Percentiles rank a stretch among this genome's conserved stretches.
These are phyloP conservation scores for Gila orcuttii DNA, from an alignment of 2,113 vertebrate species.

Conservation along the genomic window DNA sequence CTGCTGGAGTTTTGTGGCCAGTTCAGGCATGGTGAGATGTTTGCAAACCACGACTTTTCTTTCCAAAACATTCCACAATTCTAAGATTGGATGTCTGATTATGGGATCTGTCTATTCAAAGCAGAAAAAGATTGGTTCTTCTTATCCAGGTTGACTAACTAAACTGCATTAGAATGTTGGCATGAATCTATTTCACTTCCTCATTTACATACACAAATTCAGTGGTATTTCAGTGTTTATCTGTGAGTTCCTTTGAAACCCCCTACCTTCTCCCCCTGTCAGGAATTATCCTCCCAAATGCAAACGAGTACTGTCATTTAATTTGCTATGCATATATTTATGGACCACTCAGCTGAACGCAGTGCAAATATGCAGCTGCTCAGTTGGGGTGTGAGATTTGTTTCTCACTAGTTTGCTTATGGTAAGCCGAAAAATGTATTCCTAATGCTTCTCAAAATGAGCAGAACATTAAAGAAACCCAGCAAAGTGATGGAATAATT, in stretches of 20 bases:
- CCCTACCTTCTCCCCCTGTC: not conserved
- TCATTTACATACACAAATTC: not conserved
- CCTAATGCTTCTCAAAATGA: conserved; percentile 24
- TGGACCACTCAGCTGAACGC: conserved; percentile 19
- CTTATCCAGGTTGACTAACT: not conserved
- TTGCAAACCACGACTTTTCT: not conserved
- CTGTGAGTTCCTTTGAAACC: not conserved
- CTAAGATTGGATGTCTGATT: conserved; percentile 26
- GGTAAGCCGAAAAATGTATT: not conserved
- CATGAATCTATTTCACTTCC: not conserved
- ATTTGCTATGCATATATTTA: conserved; percentile 55
- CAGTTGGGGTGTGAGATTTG: conserved; percentile 29
- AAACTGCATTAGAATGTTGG: not conserved
- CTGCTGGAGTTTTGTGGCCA: not conserved
- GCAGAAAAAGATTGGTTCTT: not conserved
- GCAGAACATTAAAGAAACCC: not conserved
- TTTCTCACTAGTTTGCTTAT: conserved; percentile 38
- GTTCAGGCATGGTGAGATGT: not conserved
- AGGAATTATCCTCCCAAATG: conserved; percentile 31
- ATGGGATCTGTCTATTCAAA: not conserved
- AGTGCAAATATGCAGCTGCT: conserved; percentile 39
- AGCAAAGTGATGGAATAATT: conserved; percentile 1
- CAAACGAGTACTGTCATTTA: conserved; percentile 34
- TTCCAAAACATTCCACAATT: conserved; percentile 17
- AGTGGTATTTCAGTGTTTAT: not conserved